phyloP scores from a whole-genome alignment of 2,797 vertebrate species.

The Anguilla pacifica region DNA sequence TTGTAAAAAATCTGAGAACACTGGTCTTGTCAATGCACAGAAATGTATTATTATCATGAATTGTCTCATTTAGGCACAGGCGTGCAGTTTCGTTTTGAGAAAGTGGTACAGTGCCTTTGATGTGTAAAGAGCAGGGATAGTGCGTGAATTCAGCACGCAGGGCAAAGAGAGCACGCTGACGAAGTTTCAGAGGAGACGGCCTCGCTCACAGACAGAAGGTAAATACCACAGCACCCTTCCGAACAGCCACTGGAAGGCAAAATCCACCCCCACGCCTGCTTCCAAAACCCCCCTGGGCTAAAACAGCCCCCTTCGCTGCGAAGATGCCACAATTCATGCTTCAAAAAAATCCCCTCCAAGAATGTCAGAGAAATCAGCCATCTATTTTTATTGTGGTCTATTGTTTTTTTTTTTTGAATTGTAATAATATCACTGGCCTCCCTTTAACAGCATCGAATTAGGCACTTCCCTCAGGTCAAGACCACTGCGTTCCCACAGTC shows the following conservation, averaged over 20 bases:
- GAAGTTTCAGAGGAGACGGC: background rate
- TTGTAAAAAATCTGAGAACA: background rate
- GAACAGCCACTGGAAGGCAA: background rate
- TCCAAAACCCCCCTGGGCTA: background rate
- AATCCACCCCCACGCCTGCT: background rate
- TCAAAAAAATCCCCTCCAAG: background rate
- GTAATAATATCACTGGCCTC: background rate
- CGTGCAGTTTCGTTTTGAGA: background rate
- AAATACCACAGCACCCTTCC: background rate
- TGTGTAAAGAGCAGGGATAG: background rate
- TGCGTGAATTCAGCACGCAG: background rate
- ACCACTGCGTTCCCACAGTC: background rate
- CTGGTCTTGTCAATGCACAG: background rate
- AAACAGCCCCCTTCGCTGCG: background rate
- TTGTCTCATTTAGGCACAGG: background rate
- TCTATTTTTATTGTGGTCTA: background rate
- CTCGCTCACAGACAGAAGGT: background rate
- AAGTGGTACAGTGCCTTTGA: background rate
- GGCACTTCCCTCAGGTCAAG: slow-evolving; percentile 16
- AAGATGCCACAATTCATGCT: background rate
- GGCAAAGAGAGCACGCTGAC: background rate
- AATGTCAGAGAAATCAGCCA: background rate
- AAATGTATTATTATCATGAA: background rate
- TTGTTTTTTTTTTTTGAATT: background rate
- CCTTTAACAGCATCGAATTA: slow-evolving; percentile 15